Conservation (phyloP, 37 sponge, comb jelly and placozoan genomes). For the Chondrosia reniformis region DNA sequence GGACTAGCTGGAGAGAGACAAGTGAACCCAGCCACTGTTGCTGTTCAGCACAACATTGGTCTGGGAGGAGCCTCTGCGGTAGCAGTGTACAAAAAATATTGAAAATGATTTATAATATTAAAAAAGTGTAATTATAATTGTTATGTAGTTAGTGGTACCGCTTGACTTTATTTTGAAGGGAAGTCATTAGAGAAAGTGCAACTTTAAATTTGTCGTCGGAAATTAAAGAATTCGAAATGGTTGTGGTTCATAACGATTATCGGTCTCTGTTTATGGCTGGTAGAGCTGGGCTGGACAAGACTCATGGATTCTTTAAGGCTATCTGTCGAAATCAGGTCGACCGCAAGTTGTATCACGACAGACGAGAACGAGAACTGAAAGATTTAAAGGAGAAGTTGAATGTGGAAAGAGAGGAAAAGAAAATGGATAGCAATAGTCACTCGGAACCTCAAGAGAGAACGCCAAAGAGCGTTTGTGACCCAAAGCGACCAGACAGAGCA, state of each 20-base stretch:
- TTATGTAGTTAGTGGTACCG: too few species aligned
- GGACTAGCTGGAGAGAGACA: slow-evolving; percentile 62
- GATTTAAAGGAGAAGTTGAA: background rate
- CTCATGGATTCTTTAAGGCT: slow-evolving; percentile 30
- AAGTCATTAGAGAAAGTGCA: too few species aligned
- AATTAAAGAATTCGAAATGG: too few species aligned
- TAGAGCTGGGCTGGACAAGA: slow-evolving; percentile 19
- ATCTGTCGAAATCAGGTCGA: slow-evolving; percentile 20
- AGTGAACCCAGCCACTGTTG: slow-evolving; percentile 38
- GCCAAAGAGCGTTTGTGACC: background rate
- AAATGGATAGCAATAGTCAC: background rate
- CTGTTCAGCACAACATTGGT: slow-evolving; percentile 68
- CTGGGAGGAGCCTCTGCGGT: slow-evolving; percentile 69
- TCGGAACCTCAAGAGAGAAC: background rate
- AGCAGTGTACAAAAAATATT: slow-evolving; percentile 38
- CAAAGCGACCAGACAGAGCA: slow-evolving; percentile 3
- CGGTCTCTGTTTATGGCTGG: background rate
- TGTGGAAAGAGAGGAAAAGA: background rate
- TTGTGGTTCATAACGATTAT: too few species aligned
- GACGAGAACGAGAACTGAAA: background rate
- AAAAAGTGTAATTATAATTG: too few species aligned
- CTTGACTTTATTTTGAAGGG: too few species aligned
- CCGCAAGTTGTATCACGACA: slow-evolving; percentile 23
- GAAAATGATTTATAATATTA: too few species aligned
- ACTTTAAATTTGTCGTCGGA: too few species aligned